Conservation (phyloP, 1,140 invertebrate species). For the Neoseiulus cucumeris region DNA sequence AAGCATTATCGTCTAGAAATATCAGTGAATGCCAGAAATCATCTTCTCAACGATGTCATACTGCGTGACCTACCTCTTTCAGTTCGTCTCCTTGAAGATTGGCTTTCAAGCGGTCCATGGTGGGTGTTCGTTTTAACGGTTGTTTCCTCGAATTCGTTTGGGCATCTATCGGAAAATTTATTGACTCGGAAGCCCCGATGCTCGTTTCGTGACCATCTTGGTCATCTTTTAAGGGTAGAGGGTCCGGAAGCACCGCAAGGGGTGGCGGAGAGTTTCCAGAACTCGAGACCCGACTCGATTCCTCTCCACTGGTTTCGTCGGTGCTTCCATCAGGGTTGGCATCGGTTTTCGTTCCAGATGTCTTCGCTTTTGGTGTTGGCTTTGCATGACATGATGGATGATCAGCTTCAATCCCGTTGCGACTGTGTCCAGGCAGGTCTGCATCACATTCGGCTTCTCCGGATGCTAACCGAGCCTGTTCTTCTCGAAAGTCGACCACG, state of each 20-base stretch:
- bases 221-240: too few species aligned
- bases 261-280: too few species aligned
- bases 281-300: too few species aligned
- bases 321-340: background rate
- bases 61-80: background rate
- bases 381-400: background rate
- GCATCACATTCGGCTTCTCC: background rate
- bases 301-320: background rate
- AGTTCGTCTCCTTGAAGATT: background rate
- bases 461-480: background rate
- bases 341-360: background rate
- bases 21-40: background rate
- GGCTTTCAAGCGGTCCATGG: too few species aligned
- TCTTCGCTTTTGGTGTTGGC: background rate
- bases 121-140: too few species aligned
- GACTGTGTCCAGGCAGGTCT: background rate
- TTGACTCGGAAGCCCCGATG: too few species aligned
- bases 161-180: too few species aligned
- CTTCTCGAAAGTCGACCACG: background rate
- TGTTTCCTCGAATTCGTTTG: too few species aligned
- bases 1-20: background rate
- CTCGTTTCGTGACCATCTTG: too few species aligned
- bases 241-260: too few species aligned
- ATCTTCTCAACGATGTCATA: background rate
- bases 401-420: background rate